Evolutionary conservation across 2,113 vertebrate species (phyloP).

Genomic region (human (Homo sapiens)): GRCh38 chr14:83937501-83938000

Average conservation of each 20-base stretch:
- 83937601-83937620: not conserved
- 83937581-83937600: constrained; percentile 14
- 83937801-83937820: not conserved
- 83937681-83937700: not conserved
- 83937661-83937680: not conserved
- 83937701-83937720: constrained; percentile 29
- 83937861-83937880: constrained; percentile 2
- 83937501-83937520: not conserved
- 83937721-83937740: not conserved
- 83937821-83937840: constrained; percentile 12
- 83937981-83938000: not conserved
- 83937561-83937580: not conserved
- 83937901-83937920: not conserved
- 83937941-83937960: not conserved
- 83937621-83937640: constrained; percentile 14
- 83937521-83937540: not conserved
- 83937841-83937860: not conserved
- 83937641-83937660: constrained; percentile 43
- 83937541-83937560: not conserved
- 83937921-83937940: not conserved
- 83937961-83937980: not conserved
- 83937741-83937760: not conserved
- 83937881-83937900: not conserved
- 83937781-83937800: not conserved
- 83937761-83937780: not conserved